Evolutionary conservation across 2,888 invertebrate species (phyloP).

Genomic region (Sturmia bella): DNA sequence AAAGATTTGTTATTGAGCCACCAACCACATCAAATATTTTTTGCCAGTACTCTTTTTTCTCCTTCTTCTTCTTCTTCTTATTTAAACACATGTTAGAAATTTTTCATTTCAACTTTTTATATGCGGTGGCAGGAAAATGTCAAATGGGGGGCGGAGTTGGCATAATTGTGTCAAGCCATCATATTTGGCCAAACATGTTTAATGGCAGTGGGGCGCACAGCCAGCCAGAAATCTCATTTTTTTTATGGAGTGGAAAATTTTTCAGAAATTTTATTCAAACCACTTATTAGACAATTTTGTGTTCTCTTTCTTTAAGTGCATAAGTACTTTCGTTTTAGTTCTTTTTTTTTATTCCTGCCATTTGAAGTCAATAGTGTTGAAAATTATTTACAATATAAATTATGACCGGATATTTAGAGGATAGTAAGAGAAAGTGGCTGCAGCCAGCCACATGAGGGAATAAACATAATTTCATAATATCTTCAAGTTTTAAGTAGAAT

Average conservation of each 20-base stretch:
- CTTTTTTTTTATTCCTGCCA: neutral
- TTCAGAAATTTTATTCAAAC: slow-evolving; percentile 58
- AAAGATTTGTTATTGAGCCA: slow-evolving; percentile 63
- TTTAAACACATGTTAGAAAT: slow-evolving; percentile 41
- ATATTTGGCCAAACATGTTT: slow-evolving; percentile 29
- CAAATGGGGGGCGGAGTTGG: neutral
- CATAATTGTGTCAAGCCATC: slow-evolving; percentile 44
- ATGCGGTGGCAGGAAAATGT: neutral
- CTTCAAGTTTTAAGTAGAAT: slow-evolving; percentile 26
- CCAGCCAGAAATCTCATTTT: too few species aligned
- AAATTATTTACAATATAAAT: slow-evolving; percentile 46
- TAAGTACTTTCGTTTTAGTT: slow-evolving; percentile 6
- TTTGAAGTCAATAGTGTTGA: slow-evolving; percentile 24
- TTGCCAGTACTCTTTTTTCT: slow-evolving; percentile 3
- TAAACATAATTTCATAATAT: slow-evolving; percentile 38
- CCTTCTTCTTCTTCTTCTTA: too few species aligned
- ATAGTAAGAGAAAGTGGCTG: neutral
- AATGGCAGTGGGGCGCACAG: neutral
- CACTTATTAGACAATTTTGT: slow-evolving; percentile 17
- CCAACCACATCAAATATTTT: slow-evolving; percentile 44
- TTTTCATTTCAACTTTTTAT: neutral
- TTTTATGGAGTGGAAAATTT: slow-evolving; percentile 67
- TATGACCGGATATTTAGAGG: slow-evolving; percentile 55
- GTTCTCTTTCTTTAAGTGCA: slow-evolving; percentile 1
- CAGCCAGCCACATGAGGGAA: neutral